These are phyloP conservation scores for Alaudala cheleensis DNA, from an alignment of 2,113 vertebrate species.

Conservation along the genomic window DNA sequence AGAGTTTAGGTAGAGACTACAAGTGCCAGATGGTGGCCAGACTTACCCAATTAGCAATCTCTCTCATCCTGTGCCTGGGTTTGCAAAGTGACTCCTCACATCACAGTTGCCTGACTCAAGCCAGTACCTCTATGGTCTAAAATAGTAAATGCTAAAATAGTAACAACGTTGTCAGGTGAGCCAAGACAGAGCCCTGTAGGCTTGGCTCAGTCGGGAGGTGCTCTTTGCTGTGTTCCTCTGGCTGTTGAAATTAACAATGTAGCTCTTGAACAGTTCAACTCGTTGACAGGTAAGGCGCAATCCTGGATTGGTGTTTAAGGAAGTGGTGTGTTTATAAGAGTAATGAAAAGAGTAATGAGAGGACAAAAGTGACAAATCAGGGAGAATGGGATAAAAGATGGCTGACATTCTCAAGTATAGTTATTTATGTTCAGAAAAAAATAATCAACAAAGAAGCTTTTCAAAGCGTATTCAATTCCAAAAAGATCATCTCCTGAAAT, in stretches of 20 bases:
- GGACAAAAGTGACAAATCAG: background rate
- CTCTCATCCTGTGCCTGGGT: slow-evolving; percentile 58
- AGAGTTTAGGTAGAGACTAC: slow-evolving; percentile 41
- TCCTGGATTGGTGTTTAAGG: background rate
- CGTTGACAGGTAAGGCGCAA: background rate
- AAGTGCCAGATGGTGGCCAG: slow-evolving; percentile 60
- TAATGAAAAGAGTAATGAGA: background rate
- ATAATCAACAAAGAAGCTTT: background rate
- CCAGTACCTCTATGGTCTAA: background rate
- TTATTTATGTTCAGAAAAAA: background rate
- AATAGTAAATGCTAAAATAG: slow-evolving; percentile 47
- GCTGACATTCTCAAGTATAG: background rate
- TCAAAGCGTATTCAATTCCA: background rate
- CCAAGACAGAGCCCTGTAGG: background rate
- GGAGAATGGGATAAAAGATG: background rate
- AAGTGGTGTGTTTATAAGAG: background rate
- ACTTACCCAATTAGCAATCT: slow-evolving; percentile 41
- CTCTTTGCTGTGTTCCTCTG: background rate
- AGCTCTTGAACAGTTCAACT: slow-evolving; percentile 3
- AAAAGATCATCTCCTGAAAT: background rate
- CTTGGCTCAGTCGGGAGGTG: background rate
- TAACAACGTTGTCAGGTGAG: slow-evolving; percentile 28
- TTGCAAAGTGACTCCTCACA: background rate
- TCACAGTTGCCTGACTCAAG: slow-evolving; percentile 7
- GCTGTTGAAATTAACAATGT: background rate